Conservation (phyloP, 53 echinoderm and acorn worm species). For the Arbacia lixula region DNA sequence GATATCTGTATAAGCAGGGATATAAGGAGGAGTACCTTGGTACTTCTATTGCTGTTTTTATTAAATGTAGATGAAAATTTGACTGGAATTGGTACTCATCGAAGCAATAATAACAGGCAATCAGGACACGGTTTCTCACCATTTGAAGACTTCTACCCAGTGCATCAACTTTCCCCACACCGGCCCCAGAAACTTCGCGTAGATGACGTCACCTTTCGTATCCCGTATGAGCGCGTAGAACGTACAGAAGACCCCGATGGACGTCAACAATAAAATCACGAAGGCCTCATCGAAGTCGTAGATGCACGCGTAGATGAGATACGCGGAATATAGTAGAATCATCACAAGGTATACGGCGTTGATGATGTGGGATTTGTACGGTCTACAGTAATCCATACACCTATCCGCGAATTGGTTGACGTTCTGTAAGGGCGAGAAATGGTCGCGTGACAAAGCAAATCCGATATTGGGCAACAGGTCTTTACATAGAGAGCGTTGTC, state of each 20-base stretch:
- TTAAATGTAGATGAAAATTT: too few relatives aligned
- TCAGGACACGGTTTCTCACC: too few relatives aligned
- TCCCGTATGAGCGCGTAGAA: constrained; percentile 70
- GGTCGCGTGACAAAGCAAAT: too few relatives aligned
- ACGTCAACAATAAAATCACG: constrained; percentile 72
- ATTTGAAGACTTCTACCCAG: too few relatives aligned
- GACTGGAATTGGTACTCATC: too few relatives aligned
- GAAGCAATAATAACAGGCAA: too few relatives aligned
- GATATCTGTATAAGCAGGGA: too few relatives aligned
- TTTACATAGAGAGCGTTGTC: too few relatives aligned
- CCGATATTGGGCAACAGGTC: too few relatives aligned
- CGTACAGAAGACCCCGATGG: constrained; percentile 52
- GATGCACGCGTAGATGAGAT: constrained; percentile 81
- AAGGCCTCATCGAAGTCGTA: constrained; percentile 77
- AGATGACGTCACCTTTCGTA: constrained; percentile 64
- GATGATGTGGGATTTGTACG: not conserved
- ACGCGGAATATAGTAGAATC: constrained; percentile 78
- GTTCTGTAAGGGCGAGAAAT: constrained; percentile 24
- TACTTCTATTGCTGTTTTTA: too few relatives aligned
- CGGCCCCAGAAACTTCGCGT: constrained; percentile 47
- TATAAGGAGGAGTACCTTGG: too few relatives aligned
- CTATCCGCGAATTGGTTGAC: constrained; percentile 9
- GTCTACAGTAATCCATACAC: not conserved
- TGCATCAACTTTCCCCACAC: too few relatives aligned
- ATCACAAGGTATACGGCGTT: not conserved